Percentiles rank a stretch among this genome's conserved stretches.
phyloP scores from a whole-genome alignment of 2,797 vertebrate species.

The Brachyalestes nurse region DNA sequence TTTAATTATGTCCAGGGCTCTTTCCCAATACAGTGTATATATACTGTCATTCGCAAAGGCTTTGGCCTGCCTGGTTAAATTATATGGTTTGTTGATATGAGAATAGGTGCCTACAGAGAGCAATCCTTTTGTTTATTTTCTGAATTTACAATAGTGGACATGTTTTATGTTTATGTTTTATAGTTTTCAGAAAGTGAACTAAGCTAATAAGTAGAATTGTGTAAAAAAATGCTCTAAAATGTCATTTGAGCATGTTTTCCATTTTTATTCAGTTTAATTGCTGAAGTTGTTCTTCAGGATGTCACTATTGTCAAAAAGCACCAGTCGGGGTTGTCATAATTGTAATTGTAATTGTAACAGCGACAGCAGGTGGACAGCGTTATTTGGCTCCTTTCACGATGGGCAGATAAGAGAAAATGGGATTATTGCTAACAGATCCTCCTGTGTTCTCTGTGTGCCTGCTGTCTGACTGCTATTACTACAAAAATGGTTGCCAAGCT shows the following conservation, averaged over 20 bases:
- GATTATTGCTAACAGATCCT: background rate
- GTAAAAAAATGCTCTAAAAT: no score
- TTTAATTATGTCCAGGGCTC: no score
- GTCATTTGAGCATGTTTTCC: background rate
- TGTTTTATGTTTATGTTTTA: no score
- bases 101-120: no score
- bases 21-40: no score
- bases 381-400: background rate
- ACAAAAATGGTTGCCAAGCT: background rate
- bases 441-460: conserved; percentile 33
- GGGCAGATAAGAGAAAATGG: background rate
- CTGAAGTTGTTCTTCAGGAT: background rate
- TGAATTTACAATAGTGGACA: no score
- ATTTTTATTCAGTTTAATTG: background rate
- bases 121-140: no score
- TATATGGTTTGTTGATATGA: no score
- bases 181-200: no score
- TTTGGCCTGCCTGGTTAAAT: no score
- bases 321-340: background rate
- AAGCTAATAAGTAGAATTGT: no score
- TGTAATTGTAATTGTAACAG: background rate
- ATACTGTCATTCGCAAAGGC: no score
- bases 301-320: background rate
- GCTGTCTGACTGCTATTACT: conserved; percentile 14
- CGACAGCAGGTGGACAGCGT: conserved; percentile 36